These are phyloP conservation scores for Tragelaphus eurycerus DNA, from an alignment of 2,797 vertebrate genomes.

Conservation along the genomic window DNA sequence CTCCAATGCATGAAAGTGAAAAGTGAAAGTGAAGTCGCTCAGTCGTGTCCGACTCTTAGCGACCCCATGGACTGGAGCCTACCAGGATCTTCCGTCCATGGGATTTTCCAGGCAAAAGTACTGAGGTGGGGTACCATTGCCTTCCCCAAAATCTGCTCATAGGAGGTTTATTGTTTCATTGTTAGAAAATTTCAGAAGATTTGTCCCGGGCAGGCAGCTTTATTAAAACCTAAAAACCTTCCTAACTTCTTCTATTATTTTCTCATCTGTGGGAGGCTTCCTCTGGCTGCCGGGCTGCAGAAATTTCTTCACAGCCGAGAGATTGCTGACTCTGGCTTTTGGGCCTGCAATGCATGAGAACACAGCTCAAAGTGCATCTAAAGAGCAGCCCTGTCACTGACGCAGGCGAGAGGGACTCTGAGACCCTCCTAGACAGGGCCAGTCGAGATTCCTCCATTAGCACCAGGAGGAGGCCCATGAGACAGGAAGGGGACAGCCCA, in stretches of 20 bases:
- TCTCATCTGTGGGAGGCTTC: conserved; percentile 82
- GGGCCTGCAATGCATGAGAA: conserved; percentile 79
- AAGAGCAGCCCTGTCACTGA: accelerated
- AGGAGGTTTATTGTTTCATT: neutral
- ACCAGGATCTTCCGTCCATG: too few relatives aligned
- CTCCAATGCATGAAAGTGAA: too few relatives aligned
- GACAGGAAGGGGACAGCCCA: neutral
- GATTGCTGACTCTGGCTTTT: conserved; percentile 84
- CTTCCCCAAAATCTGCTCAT: neutral
- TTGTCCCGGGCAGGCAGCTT: neutral
- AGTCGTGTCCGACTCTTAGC: too few relatives aligned
- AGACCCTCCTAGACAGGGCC: neutral
- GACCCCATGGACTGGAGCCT: too few relatives aligned
- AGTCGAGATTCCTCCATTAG: neutral
- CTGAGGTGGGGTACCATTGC: too few relatives aligned
- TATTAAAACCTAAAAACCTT: conserved; percentile 67
- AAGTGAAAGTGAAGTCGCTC: too few relatives aligned
- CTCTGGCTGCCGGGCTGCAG: conserved; percentile 90
- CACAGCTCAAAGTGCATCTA: neutral
- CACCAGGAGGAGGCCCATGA: neutral
- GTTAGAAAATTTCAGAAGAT: neutral
- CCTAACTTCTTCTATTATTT: conserved; percentile 61
- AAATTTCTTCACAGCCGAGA: conserved; percentile 86
- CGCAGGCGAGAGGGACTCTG: neutral
- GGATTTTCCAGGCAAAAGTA: too few relatives aligned